Percentiles rank a stretch among this genome's conserved stretches.
Conservation (phyloP, 2,888 invertebrate species). For the Athetis lepigone region DNA sequence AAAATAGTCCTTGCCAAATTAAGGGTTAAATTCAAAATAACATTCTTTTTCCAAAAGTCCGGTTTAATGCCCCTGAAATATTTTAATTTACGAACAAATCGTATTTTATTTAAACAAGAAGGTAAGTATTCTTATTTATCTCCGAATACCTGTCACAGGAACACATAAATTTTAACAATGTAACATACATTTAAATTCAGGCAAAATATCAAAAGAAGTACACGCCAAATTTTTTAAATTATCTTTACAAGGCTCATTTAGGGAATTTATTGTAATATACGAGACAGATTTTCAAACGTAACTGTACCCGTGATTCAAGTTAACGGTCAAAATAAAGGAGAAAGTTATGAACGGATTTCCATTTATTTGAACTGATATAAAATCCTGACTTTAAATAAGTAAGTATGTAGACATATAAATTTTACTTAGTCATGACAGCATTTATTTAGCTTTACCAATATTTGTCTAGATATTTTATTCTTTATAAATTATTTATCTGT, state of each 20-base stretch:
- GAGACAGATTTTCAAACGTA: conserved; percentile 41
- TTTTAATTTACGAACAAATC: background rate
- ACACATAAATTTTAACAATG: conserved; percentile 30
- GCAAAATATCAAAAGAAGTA: conserved; percentile 20
- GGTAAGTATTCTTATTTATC: background rate
- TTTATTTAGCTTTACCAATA: background rate
- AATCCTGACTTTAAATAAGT: background rate
- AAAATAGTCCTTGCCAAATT: too few species aligned
- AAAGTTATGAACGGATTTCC: conserved; percentile 25
- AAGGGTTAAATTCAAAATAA: background rate
- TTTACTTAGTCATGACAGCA: background rate
- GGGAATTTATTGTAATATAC: conserved; percentile 29
- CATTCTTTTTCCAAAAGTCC: background rate
- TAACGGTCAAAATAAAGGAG: conserved; percentile 22
- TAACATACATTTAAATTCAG: conserved; percentile 8
- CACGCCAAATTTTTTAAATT: conserved; percentile 35
- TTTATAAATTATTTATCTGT: background rate
- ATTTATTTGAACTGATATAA: background rate
- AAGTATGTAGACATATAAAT: conserved; percentile 1
- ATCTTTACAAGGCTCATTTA: conserved; percentile 18
- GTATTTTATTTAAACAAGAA: background rate
- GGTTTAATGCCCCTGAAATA: background rate
- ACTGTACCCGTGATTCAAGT: conserved; percentile 38
- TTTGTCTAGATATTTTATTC: background rate
- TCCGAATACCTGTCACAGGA: background rate